These are phyloP conservation scores for Strongylocentrotus purpuratus DNA, from an alignment of 35 echinoderm and acorn worm genomes.

Conservation along the genomic window DNA sequence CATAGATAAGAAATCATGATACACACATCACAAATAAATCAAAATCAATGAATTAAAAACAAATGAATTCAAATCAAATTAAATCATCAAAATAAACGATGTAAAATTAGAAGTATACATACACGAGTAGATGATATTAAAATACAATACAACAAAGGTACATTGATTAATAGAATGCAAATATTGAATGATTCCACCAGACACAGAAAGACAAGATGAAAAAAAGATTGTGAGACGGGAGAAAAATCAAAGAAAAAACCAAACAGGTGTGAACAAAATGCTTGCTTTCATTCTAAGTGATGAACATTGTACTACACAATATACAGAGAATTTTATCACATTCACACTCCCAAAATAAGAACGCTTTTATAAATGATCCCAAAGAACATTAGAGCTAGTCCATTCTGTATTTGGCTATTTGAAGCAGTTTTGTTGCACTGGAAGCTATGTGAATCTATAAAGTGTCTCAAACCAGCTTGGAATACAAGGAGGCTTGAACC, in stretches of 20 bases:
- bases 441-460: too few species aligned
- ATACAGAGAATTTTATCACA: background rate
- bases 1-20: background rate
- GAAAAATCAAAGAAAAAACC: slow-evolving; percentile 12
- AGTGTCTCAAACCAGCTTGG: too few species aligned
- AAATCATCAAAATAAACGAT: slow-evolving; percentile 5
- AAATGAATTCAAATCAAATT: background rate
- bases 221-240: background rate
- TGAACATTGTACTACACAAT: background rate
- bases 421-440: too few species aligned
- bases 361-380: background rate
- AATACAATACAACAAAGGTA: background rate
- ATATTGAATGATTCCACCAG: background rate
- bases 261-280: background rate
- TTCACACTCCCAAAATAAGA: background rate
- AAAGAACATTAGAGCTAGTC: background rate
- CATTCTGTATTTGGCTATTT: background rate
- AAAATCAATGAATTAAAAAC: background rate
- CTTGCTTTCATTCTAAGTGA: background rate
- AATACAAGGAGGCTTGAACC: too few species aligned
- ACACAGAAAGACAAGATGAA: background rate
- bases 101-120: background rate
- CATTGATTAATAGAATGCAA: background rate
- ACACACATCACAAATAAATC: background rate
- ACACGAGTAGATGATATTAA: background rate